These are phyloP conservation scores for Pherbina coryleti DNA, from an alignment of 2,888 invertebrate genomes.

Conservation along the genomic window DNA sequence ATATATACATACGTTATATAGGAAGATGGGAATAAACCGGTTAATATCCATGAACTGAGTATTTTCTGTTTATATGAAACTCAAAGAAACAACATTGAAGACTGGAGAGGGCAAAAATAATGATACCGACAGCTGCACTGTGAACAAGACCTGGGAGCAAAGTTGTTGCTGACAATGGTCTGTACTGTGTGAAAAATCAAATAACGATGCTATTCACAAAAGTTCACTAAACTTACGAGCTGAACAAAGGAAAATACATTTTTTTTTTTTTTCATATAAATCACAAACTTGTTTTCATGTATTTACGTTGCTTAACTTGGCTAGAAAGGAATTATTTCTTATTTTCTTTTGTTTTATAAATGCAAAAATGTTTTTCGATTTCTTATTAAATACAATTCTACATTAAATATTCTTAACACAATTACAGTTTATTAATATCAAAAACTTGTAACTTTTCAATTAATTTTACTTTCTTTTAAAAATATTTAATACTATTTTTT, in stretches of 20 bases:
- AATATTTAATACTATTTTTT: slow-evolving; percentile 1
- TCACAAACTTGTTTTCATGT: not conserved
- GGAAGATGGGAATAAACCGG: no score
- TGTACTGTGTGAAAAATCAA: not conserved
- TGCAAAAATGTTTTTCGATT: slow-evolving; percentile 5
- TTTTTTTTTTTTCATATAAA: not conserved
- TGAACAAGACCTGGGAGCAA: no score
- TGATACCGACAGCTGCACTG: no score
- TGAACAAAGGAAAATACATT: not conserved
- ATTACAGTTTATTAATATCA: not conserved
- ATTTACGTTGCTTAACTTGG: not conserved
- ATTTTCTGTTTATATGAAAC: no score
- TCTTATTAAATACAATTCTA: not conserved
- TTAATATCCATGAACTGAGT: no score
- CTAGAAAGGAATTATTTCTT: not conserved
- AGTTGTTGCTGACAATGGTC: not conserved
- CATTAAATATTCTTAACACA: not conserved
- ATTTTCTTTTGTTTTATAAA: not conserved
- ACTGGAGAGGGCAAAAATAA: no score
- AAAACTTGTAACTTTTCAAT: not conserved
- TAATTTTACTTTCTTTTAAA: not conserved
- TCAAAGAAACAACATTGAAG: no score
- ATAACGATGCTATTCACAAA: not conserved
- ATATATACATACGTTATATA: not conserved
- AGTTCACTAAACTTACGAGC: slow-evolving; percentile 4